Conservation (phyloP, 2,797 vertebrate genomes). For the Eulemur coronatus region DNA sequence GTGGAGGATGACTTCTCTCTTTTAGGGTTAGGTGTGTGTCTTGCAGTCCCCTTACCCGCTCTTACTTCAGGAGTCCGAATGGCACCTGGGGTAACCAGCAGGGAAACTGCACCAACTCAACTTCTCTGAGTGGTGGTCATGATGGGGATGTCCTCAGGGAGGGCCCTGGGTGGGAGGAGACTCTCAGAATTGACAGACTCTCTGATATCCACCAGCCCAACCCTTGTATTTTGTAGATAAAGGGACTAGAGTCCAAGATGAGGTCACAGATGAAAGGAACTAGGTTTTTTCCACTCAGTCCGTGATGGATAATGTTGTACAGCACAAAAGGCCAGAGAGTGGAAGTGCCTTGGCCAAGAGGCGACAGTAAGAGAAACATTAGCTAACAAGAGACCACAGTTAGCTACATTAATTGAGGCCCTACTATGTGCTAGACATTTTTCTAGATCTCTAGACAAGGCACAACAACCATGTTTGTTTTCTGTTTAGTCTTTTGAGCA, state of each 20-base stretch:
- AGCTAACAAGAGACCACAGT: neutral
- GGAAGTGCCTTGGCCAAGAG: neutral
- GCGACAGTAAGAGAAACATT: neutral
- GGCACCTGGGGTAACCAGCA: neutral
- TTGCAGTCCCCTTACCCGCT: neutral
- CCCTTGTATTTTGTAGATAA: neutral
- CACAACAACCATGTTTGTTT: neutral
- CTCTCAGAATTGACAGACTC: neutral
- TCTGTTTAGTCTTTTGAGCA: constrained; percentile 3
- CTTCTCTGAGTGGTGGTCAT: neutral
- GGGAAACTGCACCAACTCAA: neutral
- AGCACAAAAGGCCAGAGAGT: neutral
- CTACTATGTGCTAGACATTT: neutral
- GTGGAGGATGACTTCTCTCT: neutral
- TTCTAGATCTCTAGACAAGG: neutral
- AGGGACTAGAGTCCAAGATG: neutral
- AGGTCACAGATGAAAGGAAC: neutral
- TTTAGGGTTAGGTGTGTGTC: constrained; percentile 1
- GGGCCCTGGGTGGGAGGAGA: neutral
- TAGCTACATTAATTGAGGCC: neutral
- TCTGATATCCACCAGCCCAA: neutral
- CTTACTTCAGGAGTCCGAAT: neutral
- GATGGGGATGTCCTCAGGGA: neutral
- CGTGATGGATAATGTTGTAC: neutral
- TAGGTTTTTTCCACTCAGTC: neutral